phyloP scores from a whole-genome alignment of 2,888 invertebrate genomes.

The Pyrrhosoma nymphula region DNA sequence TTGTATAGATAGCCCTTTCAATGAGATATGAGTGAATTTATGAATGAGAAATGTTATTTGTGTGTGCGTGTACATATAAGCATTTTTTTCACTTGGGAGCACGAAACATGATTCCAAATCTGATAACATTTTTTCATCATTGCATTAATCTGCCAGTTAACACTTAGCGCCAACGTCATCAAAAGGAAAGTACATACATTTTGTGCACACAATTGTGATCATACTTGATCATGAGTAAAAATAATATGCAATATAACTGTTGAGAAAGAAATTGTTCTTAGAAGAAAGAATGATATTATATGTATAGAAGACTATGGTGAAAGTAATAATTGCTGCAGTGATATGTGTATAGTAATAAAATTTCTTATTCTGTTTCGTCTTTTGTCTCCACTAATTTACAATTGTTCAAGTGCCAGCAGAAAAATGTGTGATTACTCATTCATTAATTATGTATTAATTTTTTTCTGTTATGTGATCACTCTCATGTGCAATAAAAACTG shows the following conservation, averaged over 20 bases:
- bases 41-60: slow-evolving; percentile 67
- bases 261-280: slow-evolving; percentile 16
- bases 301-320: slow-evolving; percentile 57
- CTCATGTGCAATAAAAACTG: slow-evolving; percentile 55
- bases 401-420: slow-evolving; percentile 34
- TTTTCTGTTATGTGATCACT: slow-evolving; percentile 50
- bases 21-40: slow-evolving; percentile 51
- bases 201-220: slow-evolving; percentile 54
- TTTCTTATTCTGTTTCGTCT: slow-evolving; percentile 45
- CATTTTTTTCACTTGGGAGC: slow-evolving; percentile 67
- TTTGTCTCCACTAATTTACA: slow-evolving; percentile 44
- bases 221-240: slow-evolving; percentile 44
- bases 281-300: slow-evolving; percentile 48
- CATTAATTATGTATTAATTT: slow-evolving; percentile 39
- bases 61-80: slow-evolving; percentile 59
- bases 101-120: slow-evolving; percentile 64
- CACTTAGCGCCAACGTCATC: slow-evolving; percentile 43
- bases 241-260: slow-evolving; percentile 55
- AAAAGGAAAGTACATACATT: slow-evolving; percentile 31
- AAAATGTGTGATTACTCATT: slow-evolving; percentile 28
- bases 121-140: slow-evolving; percentile 56
- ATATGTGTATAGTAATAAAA: slow-evolving; percentile 52
- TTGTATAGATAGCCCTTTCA: slow-evolving; percentile 61
- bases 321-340: slow-evolving; percentile 56
- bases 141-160: slow-evolving; percentile 44